Conservation (phyloP, 2,113 vertebrate genomes). For the Pimephales promelas region DNA sequence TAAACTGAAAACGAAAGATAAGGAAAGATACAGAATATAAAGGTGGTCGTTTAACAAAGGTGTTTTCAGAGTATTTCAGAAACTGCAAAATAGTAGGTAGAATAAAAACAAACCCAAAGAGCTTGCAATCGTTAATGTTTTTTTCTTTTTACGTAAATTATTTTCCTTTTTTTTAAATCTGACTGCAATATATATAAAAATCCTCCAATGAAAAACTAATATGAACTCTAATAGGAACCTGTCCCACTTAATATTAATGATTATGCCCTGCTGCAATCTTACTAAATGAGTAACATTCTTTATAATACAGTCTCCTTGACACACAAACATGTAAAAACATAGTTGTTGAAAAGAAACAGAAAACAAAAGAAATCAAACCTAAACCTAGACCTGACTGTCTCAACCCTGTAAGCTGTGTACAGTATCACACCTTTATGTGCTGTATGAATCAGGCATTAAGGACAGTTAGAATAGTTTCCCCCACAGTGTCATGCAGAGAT, state of each 20-base stretch:
- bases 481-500: constrained; percentile 55
- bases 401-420: constrained; percentile 23
- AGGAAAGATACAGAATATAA: constrained; percentile 77
- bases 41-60: constrained; percentile 70
- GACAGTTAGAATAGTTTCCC: constrained; percentile 33
- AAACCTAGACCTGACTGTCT: background rate
- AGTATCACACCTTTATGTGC: constrained; percentile 69
- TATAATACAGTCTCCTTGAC: background rate
- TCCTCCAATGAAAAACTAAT: background rate
- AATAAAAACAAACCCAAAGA: background rate
- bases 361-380: background rate
- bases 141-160: background rate
- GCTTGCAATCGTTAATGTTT: background rate
- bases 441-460: constrained; percentile 62
- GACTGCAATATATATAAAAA: too few relatives aligned
- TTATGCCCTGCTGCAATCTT: background rate
- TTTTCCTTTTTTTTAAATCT: background rate
- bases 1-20: constrained; percentile 74
- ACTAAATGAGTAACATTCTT: background rate
- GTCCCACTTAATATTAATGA: background rate
- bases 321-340: background rate
- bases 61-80: constrained; percentile 29
- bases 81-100: background rate
- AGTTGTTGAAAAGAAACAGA: background rate
- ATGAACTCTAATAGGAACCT: background rate